Evolutionary conservation across 2,113 vertebrate species (phyloP).

Genomic region (Rhombomys opimus): DNA sequence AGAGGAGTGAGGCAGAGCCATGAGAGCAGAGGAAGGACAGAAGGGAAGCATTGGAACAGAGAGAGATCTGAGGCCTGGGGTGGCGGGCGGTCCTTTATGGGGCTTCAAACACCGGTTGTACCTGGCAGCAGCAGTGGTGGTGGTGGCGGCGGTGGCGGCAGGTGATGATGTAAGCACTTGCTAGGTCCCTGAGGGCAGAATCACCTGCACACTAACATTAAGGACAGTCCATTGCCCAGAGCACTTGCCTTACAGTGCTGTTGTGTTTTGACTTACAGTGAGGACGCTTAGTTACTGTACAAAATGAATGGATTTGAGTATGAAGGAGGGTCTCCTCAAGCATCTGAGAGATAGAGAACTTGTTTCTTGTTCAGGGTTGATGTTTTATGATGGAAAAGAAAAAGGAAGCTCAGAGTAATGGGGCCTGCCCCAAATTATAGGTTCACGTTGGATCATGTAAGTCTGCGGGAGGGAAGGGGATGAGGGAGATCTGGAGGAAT

Average conservation of each 20-base stretch:
- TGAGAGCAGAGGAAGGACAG: too few species aligned
- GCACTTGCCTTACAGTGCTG: neutral
- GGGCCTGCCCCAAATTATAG: neutral
- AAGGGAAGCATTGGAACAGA: too few species aligned
- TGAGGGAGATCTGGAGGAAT: neutral
- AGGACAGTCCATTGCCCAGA: rapidly evolving
- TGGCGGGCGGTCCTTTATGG: too few species aligned
- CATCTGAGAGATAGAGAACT: neutral
- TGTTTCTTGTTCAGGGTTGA: rapidly evolving
- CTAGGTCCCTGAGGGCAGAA: too few species aligned
- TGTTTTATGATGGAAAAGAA: neutral
- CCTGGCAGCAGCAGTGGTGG: too few species aligned
- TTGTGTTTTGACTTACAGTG: neutral
- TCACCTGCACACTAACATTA: too few species aligned
- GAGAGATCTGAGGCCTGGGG: too few species aligned
- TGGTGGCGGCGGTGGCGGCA: too few species aligned
- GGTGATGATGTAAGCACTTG: too few species aligned
- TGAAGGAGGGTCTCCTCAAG: rapidly evolving
- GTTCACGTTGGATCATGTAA: neutral
- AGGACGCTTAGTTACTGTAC: neutral
- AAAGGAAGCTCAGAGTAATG: neutral
- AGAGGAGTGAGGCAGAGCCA: too few species aligned
- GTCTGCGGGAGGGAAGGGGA: neutral
- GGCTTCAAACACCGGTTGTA: too few species aligned
- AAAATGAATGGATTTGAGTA: neutral